phyloP scores from a whole-genome alignment of 2,888 invertebrate species.

The Hoplodrina ambigua region DNA sequence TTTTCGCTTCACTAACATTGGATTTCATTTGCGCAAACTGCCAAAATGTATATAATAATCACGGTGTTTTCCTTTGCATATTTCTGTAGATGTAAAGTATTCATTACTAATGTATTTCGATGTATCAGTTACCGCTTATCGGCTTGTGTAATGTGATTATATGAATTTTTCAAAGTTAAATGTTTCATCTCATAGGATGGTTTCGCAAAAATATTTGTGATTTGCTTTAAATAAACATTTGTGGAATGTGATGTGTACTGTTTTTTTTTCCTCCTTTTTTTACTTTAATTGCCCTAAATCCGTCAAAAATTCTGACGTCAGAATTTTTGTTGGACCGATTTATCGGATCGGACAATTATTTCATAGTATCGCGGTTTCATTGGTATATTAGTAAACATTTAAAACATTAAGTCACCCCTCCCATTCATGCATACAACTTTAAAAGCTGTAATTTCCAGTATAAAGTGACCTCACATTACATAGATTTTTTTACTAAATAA shows the following conservation, averaged over 20 bases:
- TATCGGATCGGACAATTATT: too few relatives aligned
- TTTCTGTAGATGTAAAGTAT: constrained; percentile 31
- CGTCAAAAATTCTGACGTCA: too few relatives aligned
- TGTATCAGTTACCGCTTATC: constrained; percentile 22
- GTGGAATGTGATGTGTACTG: constrained; percentile 57
- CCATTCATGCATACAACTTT: too few relatives aligned
- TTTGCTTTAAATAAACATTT: constrained; percentile 64
- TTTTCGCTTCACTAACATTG: constrained; percentile 54
- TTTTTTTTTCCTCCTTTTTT: constrained; percentile 32
- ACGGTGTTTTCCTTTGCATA: constrained; percentile 46
- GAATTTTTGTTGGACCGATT: too few relatives aligned
- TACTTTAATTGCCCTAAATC: too few relatives aligned
- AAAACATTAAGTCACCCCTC: too few relatives aligned
- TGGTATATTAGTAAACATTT: too few relatives aligned
- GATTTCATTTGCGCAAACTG: constrained; percentile 41
- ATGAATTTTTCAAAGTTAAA: constrained; percentile 43
- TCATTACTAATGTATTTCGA: constrained; percentile 51
- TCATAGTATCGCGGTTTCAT: too few relatives aligned
- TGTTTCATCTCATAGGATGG: constrained; percentile 44
- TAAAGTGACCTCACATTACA: too few relatives aligned
- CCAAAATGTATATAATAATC: constrained; percentile 54
- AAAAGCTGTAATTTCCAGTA: too few relatives aligned
- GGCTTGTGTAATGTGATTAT: constrained; percentile 43
- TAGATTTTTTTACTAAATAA: too few relatives aligned
- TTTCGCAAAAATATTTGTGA: constrained; percentile 60